Conservation (phyloP, 2,113 vertebrate genomes). For the Rhinoderma darwinii region DNA sequence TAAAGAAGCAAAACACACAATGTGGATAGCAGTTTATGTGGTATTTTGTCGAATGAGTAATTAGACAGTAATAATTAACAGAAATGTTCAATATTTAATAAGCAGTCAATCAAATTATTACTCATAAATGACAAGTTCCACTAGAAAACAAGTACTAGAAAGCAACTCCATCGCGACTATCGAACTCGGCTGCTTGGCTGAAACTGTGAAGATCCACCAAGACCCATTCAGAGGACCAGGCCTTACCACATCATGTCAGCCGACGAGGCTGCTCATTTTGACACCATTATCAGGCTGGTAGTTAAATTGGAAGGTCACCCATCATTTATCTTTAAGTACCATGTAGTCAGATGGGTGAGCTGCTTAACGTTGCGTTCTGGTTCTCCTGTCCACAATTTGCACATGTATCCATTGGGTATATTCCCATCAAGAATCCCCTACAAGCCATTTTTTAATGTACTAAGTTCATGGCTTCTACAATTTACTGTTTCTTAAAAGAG, state of each 20-base stretch:
- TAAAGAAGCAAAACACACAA: background rate
- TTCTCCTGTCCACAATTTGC: background rate
- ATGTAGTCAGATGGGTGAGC: background rate
- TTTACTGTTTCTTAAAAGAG: background rate
- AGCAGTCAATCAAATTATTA: too few relatives aligned
- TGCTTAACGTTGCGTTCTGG: too few relatives aligned
- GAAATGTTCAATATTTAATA: background rate
- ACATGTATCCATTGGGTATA: background rate
- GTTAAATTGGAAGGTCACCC: too few relatives aligned
- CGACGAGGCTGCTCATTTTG: background rate
- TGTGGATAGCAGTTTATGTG: background rate
- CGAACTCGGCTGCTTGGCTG: background rate
- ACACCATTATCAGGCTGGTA: background rate
- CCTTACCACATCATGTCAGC: background rate
- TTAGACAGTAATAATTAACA: background rate
- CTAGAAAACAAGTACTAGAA: background rate
- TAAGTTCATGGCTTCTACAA: background rate
- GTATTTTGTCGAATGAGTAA: background rate
- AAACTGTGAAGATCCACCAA: background rate
- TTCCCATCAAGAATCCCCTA: background rate
- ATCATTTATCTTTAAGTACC: background rate
- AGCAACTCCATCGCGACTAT: background rate
- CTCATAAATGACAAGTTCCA: too few relatives aligned
- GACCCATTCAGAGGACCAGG: background rate
- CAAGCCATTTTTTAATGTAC: background rate